phyloP scores from a whole-genome alignment of 2,888 invertebrate species.

The Meandrusa payeni region DNA sequence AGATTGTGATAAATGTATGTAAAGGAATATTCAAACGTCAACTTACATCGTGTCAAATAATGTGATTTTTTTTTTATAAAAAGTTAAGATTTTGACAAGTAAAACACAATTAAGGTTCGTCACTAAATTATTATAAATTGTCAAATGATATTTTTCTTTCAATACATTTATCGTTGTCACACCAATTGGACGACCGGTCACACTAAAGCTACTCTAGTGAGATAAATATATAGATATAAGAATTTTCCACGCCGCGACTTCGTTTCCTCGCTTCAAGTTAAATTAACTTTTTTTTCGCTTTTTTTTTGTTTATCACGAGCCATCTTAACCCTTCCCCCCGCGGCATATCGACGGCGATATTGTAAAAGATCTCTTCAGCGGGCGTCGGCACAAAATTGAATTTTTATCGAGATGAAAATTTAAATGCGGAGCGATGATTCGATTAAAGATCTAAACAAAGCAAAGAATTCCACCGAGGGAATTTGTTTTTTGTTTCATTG shows the following conservation, averaged over 20 bases:
- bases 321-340: conserved; percentile 69
- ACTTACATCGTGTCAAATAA: no score
- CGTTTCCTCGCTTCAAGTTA: conserved; percentile 71
- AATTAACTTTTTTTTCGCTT: conserved; percentile 70
- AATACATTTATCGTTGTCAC: no score
- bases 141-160: no score
- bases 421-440: conserved; percentile 30
- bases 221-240: conserved; percentile 42
- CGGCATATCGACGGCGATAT: conserved; percentile 64
- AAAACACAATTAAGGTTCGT: no score
- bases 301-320: conserved; percentile 69
- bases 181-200: conserved; percentile 36
- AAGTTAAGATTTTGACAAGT: no score
- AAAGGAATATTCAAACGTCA: no score
- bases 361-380: conserved; percentile 64
- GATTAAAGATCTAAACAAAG: conserved; percentile 30
- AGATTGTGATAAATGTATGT: no score
- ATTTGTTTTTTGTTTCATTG: conserved; percentile 5
- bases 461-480: conserved; percentile 3
- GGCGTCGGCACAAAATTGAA: conserved; percentile 69
- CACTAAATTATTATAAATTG: no score
- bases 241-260: conserved; percentile 51
- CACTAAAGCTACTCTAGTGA: conserved; percentile 30
- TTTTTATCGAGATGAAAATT: conserved; percentile 75
- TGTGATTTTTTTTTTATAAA: no score